Percentiles rank a stretch among this genome's conserved stretches.
Conservation (phyloP, 2,113 vertebrate genomes). For the Pedionomus torquatus region DNA sequence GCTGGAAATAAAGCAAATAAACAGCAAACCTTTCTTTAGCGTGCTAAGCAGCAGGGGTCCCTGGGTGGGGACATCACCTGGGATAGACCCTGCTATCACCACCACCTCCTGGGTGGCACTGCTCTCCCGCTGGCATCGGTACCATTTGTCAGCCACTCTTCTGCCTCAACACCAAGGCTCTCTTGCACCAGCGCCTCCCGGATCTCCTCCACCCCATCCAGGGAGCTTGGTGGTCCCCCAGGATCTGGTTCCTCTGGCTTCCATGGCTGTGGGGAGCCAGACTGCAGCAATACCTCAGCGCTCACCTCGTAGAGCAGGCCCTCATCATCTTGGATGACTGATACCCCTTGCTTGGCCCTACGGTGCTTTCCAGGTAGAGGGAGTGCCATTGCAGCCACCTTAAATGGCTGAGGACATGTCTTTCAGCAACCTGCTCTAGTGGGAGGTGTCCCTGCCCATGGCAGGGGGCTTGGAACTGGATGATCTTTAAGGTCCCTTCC, state of each 20-base stretch:
- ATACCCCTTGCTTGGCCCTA: slow-evolving; percentile 89
- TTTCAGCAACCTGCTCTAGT: no score
- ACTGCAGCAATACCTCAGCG: slow-evolving; percentile 76
- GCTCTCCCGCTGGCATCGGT: not conserved
- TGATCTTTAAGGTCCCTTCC: no score
- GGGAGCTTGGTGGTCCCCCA: slow-evolving; percentile 22
- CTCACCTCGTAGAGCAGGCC: slow-evolving; percentile 77
- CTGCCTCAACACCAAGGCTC: not conserved
- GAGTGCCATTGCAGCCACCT: not conserved
- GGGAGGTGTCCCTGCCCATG: no score
- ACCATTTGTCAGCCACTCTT: slow-evolving; percentile 60
- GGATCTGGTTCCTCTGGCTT: accelerated
- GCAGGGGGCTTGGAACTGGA: no score
- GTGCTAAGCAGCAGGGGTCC: not conserved
- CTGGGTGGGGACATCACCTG: slow-evolving; percentile 8
- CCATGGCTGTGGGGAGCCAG: slow-evolving; percentile 65
- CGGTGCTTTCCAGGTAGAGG: slow-evolving; percentile 47
- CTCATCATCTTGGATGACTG: slow-evolving; percentile 87
- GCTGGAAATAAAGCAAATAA: not conserved
- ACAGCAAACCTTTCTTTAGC: not conserved
- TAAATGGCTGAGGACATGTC: not conserved
- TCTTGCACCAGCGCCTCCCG: slow-evolving; percentile 76
- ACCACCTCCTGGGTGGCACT: not conserved
- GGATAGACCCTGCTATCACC: not conserved
- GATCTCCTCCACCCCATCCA: slow-evolving; percentile 76